A percentile compares a stretch with the other conserved stretches of the same genome.
Evolutionary conservation across 2,888 invertebrate genomes (phyloP).

Genomic region (Microctonus aethiopoides): DNA sequence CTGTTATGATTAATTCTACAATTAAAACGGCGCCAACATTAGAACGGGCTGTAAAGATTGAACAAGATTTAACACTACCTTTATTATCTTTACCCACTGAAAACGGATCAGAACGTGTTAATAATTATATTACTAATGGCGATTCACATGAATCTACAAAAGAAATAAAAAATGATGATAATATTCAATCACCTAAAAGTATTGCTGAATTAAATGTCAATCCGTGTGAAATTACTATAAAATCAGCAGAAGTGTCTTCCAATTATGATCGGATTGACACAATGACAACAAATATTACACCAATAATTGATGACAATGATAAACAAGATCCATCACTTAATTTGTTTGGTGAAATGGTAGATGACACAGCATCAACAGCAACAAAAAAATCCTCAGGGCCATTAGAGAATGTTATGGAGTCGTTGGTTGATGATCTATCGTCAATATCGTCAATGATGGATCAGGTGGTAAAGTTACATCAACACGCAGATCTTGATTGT

Average conservation of each 20-base stretch:
- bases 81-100: conserved; percentile 46
- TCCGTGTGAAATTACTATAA: neutral
- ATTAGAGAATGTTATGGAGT: conserved; percentile 27
- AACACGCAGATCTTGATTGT: conserved; percentile 50
- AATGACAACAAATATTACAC: neutral
- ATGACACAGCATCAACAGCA: neutral
- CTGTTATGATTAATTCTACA: neutral
- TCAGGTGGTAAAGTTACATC: conserved; percentile 37
- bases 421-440: conserved; percentile 50
- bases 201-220: neutral
- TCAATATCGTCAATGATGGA: neutral
- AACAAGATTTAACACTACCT: conserved; percentile 54
- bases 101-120: conserved; percentile 29
- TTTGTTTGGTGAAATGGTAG: no score
- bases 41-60: conserved; percentile 43
- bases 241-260: neutral
- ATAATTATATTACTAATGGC: conserved; percentile 1
- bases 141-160: conserved; percentile 26
- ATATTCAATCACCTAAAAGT: neutral
- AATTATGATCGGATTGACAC: neutral
- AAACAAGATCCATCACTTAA: neutral
- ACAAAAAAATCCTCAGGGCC: neutral
- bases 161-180: conserved; percentile 23
- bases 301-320: neutral
- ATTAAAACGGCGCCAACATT: conserved; percentile 54